Evolutionary conservation across 2,888 invertebrate genomes (phyloP), one percentile per base, ranked within the genome.

Genomic region (Corbicula japonica): DNA sequence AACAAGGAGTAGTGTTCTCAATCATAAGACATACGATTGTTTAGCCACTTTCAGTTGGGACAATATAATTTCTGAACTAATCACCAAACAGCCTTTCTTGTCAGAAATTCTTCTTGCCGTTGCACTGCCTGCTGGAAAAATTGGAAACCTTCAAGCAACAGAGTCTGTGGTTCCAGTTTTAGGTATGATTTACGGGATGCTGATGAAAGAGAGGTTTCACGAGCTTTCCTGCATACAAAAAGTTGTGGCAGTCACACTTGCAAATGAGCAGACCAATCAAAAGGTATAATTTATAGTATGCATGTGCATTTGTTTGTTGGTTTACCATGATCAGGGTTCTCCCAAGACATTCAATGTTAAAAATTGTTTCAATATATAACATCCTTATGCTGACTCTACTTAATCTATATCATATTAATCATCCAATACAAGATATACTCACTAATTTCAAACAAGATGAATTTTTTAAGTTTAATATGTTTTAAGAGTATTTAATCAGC

Each of bases 231-330:
- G 23, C 4, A n/a, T 58, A 10, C 69, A 69, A 26, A 56, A 48
- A 23, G 44, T 69, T 30, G 28, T 58, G 2, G n/a, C 58, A 23
- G 30, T 69, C 15, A 44, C 69, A 41, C 26, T 69, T 30, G 69
- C 69, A 4, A 69, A 58, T 69, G 58, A 69, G 32, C 69, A 69
- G 46, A 58, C 69, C 15, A 8, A 38, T 12, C 69, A 58, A 30
- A 69, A 56, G 52, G 69, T 69, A 58, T n/a, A n/a, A n/a, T n/a
- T n/a, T n/a, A n/a, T n/a, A n/a, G n/a, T n/a, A n/a, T n/a, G n/a
- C n/a, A n/a, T n/a, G n/a, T n/a, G n/a, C n/a, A n/a, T n/a, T n/a
- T n/a, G n/a, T n/a, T n/a, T n/a, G n/a, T n/a, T n/a, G n/a, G n/a
- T n/a, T n/a, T n/a, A n/a, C n/a, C n/a, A n/a, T n/a, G n/a, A n/a